A percentile compares a stretch with the other conserved stretches of the same genome.
Conservation (phyloP, 2,113 vertebrate genomes). For the Origma solitaria region DNA sequence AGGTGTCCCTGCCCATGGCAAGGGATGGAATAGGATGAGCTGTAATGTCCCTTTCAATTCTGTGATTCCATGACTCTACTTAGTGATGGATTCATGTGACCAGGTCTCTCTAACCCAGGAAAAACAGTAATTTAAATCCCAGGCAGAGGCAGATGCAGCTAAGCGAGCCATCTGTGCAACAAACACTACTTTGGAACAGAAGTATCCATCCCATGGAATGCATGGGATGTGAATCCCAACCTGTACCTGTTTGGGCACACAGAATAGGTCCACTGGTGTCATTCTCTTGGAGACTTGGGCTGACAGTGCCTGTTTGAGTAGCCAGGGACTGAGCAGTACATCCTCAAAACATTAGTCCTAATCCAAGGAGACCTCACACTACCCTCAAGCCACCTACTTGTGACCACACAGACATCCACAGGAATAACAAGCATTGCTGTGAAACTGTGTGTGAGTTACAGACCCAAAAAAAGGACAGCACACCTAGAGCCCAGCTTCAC, state of each 20-base stretch:
- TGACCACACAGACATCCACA: not conserved
- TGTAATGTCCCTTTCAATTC: not conserved
- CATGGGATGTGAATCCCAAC: not conserved
- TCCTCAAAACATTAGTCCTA: not conserved
- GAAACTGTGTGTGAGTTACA: not conserved
- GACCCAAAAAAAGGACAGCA: not conserved
- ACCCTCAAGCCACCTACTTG: not conserved
- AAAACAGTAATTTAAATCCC: not conserved
- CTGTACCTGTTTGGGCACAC: not conserved
- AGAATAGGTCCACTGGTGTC: not conserved
- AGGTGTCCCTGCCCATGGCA: not conserved
- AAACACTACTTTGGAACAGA: not conserved
- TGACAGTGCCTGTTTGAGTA: not conserved
- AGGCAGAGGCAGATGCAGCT: not conserved
- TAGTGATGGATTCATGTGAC: not conserved
- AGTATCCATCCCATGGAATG: not conserved
- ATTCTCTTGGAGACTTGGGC: not conserved
- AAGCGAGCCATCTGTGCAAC: not conserved
- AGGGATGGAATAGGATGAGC: not conserved
- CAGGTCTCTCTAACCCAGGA: not conserved
- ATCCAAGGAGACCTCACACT: not conserved
- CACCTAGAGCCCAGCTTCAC: not conserved
- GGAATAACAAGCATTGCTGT: not conserved
- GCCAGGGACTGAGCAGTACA: not conserved
- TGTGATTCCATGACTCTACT: not conserved